Evolutionary conservation across 2,888 invertebrate genomes (phyloP), one percentile per base, ranked within the genome.

Genomic region (Temnothorax ravouxi): DNA sequence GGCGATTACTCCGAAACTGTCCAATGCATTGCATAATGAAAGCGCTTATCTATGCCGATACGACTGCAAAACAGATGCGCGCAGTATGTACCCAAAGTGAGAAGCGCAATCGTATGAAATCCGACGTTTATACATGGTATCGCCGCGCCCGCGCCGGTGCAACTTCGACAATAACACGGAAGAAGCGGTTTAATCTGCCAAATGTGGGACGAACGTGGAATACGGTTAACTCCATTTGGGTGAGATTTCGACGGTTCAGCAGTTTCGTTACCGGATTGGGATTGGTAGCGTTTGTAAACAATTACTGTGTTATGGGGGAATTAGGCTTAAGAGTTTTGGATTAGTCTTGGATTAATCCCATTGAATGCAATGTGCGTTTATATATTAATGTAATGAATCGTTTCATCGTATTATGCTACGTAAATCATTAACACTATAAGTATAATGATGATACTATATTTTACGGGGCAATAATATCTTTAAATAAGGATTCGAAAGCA

Each of bases 181-280:
- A 79, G 71, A 56, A 69, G 44, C 34, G 79, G 21, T 69, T 69
- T 79, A 79, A 79, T 79, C 77, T n/a, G 15, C 69, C 44, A 34
- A 44, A 69, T 59, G 56, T 44, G 8, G 41, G 52, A 77, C 75
- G 6, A 61, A 62, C 47, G 41, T 13, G n/a, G 44, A 69, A 29
- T 54, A 52, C 38, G 67, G 54, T 56, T 56, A 79, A 44, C 56
- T 44, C n/a, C 54, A 18, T 15, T 44, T n/a, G 69, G 29, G 9
- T 77, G 52, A 67, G 54, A 54, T 77, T 56, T 54, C 67, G 52
- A 41, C 56, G 44, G 34, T 69, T 79, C 71, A 56, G 44, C 79
- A 69, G 29, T 79, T 69, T 69, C 44, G 56, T 56, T 79, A 9
- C 29, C 11, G 56, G 41, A 18, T 56, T 44, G 29, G 15, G 13